These are phyloP conservation scores for Frankliniella fusca DNA, from an alignment of 2,888 invertebrate species.

Conservation along the genomic window DNA sequence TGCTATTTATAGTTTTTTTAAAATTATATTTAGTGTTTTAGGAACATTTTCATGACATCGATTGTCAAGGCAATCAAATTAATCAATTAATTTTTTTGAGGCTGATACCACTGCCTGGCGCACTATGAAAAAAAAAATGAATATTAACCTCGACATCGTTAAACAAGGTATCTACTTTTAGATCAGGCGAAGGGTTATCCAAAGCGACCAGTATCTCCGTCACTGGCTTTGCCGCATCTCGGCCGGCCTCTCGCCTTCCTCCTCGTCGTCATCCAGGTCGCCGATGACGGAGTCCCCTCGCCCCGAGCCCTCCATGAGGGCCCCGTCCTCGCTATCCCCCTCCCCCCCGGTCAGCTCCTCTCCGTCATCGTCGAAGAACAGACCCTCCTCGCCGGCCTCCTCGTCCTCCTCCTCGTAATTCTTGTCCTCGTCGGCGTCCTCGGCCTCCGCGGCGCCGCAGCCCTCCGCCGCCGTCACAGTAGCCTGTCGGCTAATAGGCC, in stretches of 20 bases:
- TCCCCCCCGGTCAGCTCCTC: constrained; percentile 1
- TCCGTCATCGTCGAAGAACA: constrained; percentile 19
- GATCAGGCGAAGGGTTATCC: background rate
- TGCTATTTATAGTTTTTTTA: no score
- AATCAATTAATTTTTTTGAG: no score
- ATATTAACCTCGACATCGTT: no score
- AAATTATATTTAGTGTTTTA: no score
- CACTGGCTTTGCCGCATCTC: background rate
- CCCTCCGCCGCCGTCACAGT: background rate
- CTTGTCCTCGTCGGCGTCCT: background rate
- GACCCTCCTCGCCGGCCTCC: background rate
- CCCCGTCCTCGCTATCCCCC: background rate
- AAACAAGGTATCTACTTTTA: no score
- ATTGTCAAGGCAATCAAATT: no score
- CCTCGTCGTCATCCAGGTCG: background rate
- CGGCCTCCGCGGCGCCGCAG: background rate
- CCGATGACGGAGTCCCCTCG: background rate
- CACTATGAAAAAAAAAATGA: no score
- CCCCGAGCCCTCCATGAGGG: background rate
- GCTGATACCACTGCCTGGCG: no score
- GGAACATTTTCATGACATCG: no score
- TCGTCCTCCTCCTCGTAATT: background rate
- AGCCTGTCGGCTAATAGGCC: background rate
- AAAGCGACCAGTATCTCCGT: background rate
- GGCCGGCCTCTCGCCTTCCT: background rate